phyloP scores from a whole-genome alignment of 1,140 invertebrate species.

The Magallana ariakensis region DNA sequence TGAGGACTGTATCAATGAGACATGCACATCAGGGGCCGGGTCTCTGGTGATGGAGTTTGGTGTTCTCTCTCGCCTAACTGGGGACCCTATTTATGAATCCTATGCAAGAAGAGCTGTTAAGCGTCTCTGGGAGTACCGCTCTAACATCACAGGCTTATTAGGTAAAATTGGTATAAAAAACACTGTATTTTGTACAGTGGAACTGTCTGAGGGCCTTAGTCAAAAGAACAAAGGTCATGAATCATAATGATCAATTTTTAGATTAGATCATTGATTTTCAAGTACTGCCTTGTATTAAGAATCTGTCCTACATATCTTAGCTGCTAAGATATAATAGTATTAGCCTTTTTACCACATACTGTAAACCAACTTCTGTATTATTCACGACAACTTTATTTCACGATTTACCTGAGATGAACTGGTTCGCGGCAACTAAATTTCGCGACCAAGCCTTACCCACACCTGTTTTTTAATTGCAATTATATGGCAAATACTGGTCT shows the following conservation, averaged over 20 bases:
- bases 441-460: too few species aligned
- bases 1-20: conserved; percentile 82
- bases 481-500: too few species aligned
- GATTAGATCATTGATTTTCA: background rate
- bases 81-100: conserved; percentile 84
- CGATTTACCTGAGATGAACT: too few species aligned
- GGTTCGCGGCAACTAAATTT: too few species aligned
- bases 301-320: background rate
- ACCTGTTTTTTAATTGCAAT: too few species aligned
- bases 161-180: conserved; percentile 77
- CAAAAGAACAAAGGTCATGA: background rate
- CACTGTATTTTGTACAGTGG: background rate
- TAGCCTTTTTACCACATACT: too few species aligned
- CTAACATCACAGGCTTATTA: conserved; percentile 84
- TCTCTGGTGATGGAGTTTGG: conserved; percentile 86
- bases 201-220: too few species aligned
- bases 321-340: too few species aligned
- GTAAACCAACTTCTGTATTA: too few species aligned
- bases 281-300: background rate
- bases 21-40: conserved; percentile 86
- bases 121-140: conserved; percentile 83
- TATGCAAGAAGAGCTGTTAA: conserved; percentile 83
- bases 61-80: conserved; percentile 83
- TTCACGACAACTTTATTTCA: too few species aligned
- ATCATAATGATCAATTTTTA: too few species aligned